Conservation (phyloP, 1,140 invertebrate species). For the Aphis gossypii region DNA sequence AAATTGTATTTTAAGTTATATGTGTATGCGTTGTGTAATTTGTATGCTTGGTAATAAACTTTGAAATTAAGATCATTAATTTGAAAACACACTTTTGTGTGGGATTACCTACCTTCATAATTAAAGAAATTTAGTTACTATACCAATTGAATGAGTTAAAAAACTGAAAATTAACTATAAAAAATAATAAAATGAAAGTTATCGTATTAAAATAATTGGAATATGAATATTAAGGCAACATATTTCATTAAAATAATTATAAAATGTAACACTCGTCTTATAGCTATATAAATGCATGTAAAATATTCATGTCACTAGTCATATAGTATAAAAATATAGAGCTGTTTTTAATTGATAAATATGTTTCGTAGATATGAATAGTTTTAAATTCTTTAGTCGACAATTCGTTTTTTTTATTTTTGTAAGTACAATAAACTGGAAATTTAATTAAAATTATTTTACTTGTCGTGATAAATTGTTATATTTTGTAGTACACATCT, state of each 20-base stretch:
- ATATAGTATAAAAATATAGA: not conserved
- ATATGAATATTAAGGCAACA: not conserved
- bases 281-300: not conserved
- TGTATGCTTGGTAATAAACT: conserved; percentile 6
- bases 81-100: not conserved
- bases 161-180: conserved; percentile 7
- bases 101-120: not conserved
- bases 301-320: not conserved
- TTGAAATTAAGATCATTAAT: not conserved
- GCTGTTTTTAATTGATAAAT: not conserved
- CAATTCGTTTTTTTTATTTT: not conserved
- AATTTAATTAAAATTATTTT: not conserved
- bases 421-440: not conserved
- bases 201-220: not conserved
- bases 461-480: not conserved
- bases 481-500: not conserved
- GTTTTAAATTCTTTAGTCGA: not conserved
- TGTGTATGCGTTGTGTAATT: not conserved
- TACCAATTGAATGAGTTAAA: not conserved
- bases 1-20: not conserved
- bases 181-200: not conserved
- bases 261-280: not conserved
- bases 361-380: not conserved
- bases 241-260: not conserved
- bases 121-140: conserved; percentile 5